These are phyloP conservation scores for Tachystola acroxantha DNA, from an alignment of 2,888 invertebrate species.

Conservation along the genomic window DNA sequence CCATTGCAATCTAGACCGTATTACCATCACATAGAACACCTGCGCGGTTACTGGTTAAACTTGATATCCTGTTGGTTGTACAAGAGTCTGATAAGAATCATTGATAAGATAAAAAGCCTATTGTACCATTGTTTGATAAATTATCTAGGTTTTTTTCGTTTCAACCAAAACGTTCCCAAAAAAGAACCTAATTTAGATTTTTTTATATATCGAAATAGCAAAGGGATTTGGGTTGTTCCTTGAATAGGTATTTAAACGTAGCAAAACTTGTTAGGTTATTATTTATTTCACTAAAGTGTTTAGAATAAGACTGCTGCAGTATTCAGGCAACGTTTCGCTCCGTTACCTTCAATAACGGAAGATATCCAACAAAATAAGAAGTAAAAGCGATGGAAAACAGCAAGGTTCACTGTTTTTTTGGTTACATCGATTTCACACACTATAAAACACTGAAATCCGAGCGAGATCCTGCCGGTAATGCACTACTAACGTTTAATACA, in stretches of 20 bases:
- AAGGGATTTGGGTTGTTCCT: not conserved
- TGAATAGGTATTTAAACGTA: conserved; percentile 1
- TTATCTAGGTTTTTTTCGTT: too few relatives aligned
- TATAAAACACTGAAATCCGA: conserved; percentile 30
- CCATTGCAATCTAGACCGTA: too few relatives aligned
- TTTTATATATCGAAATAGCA: not conserved
- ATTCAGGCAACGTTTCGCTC: conserved; percentile 40
- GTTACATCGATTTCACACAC: conserved; percentile 22
- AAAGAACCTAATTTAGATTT: not conserved
- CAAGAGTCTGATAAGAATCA: conserved; percentile 18
- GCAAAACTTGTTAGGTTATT: conserved; percentile 3
- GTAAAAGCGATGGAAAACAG: conserved; percentile 50
- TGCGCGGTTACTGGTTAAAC: too few relatives aligned
- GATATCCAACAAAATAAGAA: conserved; percentile 43
- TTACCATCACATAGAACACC: too few relatives aligned
- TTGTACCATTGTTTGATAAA: not conserved
- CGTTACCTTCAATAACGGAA: conserved; percentile 51
- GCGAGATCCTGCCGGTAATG: conserved; percentile 20
- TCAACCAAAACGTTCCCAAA: not conserved
- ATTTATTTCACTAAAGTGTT: not conserved
- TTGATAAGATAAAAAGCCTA: conserved; percentile 14
- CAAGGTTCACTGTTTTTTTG: conserved; percentile 34
- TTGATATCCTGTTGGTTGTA: too few relatives aligned
- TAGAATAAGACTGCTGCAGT: conserved; percentile 42
- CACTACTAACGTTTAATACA: conserved; percentile 18